Conservation (phyloP, 2,888 invertebrate species). For the Sinohyriopsis cumingii region DNA sequence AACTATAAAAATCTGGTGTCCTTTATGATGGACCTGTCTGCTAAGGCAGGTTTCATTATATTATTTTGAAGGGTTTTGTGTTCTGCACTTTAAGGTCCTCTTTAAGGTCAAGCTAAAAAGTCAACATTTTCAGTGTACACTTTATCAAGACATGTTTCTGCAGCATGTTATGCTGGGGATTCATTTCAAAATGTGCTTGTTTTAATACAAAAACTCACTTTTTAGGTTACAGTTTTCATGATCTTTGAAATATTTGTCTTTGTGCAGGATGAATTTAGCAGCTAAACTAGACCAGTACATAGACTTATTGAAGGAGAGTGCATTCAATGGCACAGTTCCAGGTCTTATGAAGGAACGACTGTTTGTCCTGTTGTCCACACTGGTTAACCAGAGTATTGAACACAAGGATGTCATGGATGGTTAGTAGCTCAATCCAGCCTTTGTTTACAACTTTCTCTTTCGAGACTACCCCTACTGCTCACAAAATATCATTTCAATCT, state of each 20-base stretch:
- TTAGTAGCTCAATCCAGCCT: conserved; percentile 34
- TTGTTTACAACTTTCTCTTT: not conserved
- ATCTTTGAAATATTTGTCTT: too few species aligned
- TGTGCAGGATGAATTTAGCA: conserved; percentile 35
- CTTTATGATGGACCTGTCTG: too few species aligned
- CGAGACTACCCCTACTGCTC: too few species aligned
- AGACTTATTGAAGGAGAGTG: conserved; percentile 48
- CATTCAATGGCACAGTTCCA: conserved; percentile 30
- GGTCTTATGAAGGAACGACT: conserved; percentile 49
- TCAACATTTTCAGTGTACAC: not conserved
- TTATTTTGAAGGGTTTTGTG: too few species aligned
- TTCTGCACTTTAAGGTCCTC: too few species aligned
- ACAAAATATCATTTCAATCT: too few species aligned
- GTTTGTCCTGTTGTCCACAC: conserved; percentile 54
- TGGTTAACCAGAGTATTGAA: conserved; percentile 62
- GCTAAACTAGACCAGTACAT: conserved; percentile 60
- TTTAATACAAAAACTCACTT: too few species aligned
- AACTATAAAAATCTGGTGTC: too few species aligned
- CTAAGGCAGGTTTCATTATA: too few species aligned
- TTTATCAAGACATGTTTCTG: not conserved
- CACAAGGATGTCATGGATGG: conserved; percentile 61
- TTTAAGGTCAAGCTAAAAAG: not conserved
- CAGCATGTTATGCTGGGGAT: too few species aligned
- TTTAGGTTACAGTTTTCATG: too few species aligned
- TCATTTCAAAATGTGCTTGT: too few species aligned